Percentiles rank a stretch among this genome's conserved stretches.
phyloP scores from a whole-genome alignment of 2,888 invertebrate genomes.

The Cryptophagus acutangulus region DNA sequence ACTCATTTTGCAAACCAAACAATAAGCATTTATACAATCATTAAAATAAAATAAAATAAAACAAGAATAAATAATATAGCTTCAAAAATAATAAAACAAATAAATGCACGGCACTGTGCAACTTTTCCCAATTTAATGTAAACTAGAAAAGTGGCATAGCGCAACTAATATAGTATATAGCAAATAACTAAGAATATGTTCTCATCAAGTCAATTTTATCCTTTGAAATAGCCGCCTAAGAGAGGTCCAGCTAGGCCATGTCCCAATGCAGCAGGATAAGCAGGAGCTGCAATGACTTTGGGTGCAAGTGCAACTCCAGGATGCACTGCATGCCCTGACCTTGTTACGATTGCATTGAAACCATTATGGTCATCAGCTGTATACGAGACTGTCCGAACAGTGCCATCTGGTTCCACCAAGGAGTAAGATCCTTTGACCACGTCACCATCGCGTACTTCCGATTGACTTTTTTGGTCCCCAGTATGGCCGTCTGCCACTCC shows the following conservation, averaged over 20 bases:
- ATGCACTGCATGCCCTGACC: conserved; percentile 56
- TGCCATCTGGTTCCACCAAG: conserved; percentile 55
- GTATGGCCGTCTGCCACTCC: conserved; percentile 56
- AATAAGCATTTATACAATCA: conserved; percentile 16
- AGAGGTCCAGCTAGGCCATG: conserved; percentile 23
- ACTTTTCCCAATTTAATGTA: conserved; percentile 22
- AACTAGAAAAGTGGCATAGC: conserved; percentile 20
- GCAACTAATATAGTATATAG: too few species aligned
- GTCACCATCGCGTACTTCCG: conserved; percentile 54
- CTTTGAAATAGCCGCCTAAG: conserved; percentile 27
- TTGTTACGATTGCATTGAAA: conserved; percentile 45
- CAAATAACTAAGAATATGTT: conserved; percentile 13
- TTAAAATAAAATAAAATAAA: conserved; percentile 19
- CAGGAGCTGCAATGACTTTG: conserved; percentile 38
- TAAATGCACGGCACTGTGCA: conserved; percentile 21
- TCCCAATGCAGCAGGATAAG: conserved; percentile 25
- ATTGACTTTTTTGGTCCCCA: conserved; percentile 55
- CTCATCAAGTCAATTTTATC: conserved; percentile 15
- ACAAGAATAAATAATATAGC: conserved; percentile 12
- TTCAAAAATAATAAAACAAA: conserved; percentile 7
- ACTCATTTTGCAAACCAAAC: too few species aligned
- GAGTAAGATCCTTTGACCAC: conserved; percentile 56
- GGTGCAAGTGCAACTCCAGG: conserved; percentile 43
- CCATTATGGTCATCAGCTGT: conserved; percentile 56
- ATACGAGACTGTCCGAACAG: conserved; percentile 54